Conservation (phyloP, 2,113 vertebrate genomes). For the Noturus placidus region DNA sequence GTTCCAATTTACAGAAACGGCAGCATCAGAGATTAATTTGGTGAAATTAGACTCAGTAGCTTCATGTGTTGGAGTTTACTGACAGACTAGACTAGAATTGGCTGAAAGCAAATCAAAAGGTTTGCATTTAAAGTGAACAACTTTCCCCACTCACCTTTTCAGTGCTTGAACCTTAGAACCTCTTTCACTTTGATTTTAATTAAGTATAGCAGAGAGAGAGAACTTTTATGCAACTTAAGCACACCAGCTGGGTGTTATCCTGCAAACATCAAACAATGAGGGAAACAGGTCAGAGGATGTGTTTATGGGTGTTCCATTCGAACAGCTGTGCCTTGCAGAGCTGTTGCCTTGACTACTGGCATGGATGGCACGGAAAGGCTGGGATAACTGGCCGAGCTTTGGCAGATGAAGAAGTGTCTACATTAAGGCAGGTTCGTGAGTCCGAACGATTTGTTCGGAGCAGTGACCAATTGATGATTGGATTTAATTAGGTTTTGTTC, state of each 20-base stretch:
- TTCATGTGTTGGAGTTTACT: slow-evolving; percentile 25
- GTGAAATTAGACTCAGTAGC: slow-evolving; percentile 44
- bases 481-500: slow-evolving; percentile 50
- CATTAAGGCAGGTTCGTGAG: slow-evolving; percentile 47
- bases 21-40: slow-evolving; percentile 38
- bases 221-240: slow-evolving; percentile 66
- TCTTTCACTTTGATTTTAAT: slow-evolving; percentile 7
- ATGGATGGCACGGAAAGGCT: slow-evolving; percentile 30
- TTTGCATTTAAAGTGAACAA: background rate
- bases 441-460: slow-evolving; percentile 43
- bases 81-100: slow-evolving; percentile 34
- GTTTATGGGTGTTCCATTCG: slow-evolving; percentile 43
- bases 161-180: background rate
- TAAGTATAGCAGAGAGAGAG: slow-evolving; percentile 52
- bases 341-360: slow-evolving; percentile 49
- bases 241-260: slow-evolving; percentile 67
- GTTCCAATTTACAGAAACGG: slow-evolving; percentile 39
- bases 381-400: slow-evolving; percentile 5
- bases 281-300: slow-evolving; percentile 40
- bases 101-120: background rate
- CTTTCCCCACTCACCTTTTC: background rate
- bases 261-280: slow-evolving; percentile 41
- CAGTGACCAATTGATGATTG: slow-evolving; percentile 42
- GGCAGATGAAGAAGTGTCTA: slow-evolving; percentile 32
- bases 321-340: slow-evolving; percentile 51